Percentiles rank a stretch among this genome's conserved stretches.
Evolutionary conservation across 1,140 invertebrate species (phyloP).

Genomic region (Ptiloglossa arizonensis): DNA sequence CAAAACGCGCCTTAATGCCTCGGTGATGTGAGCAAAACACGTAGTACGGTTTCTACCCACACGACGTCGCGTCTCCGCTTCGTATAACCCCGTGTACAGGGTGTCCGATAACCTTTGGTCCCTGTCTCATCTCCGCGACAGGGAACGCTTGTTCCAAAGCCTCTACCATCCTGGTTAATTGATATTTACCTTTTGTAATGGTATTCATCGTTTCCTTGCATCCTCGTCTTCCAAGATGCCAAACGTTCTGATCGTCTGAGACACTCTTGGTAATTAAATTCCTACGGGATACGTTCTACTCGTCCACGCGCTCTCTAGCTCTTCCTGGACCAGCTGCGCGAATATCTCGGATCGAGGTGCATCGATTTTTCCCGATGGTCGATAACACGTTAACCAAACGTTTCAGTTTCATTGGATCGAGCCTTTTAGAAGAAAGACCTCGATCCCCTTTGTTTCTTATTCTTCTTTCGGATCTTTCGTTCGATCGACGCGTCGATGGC

Average conservation of each 20-base stretch:
- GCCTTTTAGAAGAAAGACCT: no score
- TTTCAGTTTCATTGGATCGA: no score
- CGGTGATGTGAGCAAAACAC: conserved; percentile 70
- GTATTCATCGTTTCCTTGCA: conserved; percentile 25
- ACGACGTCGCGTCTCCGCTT: conserved; percentile 38
- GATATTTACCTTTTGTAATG: conserved; percentile 43
- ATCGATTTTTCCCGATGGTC: no score
- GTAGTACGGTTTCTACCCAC: conserved; percentile 55
- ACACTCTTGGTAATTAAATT: background rate
- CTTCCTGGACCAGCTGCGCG: no score
- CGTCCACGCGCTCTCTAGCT: no score
- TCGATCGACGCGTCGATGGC: no score
- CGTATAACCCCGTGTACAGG: conserved; percentile 50
- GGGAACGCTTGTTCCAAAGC: background rate
- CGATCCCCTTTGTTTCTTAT: no score
- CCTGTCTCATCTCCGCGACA: background rate
- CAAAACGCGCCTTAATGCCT: conserved; percentile 71
- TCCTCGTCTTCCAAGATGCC: background rate
- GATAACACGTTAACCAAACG: no score
- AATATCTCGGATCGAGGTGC: no score
- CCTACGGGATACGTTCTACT: background rate
- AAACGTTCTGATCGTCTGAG: background rate
- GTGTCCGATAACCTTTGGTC: conserved; percentile 50
- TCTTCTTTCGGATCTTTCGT: no score
- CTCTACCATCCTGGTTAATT: conserved; percentile 35